These are phyloP conservation scores for Drosophila suboccidentalis DNA, from an alignment of 2,888 invertebrate genomes.

Conservation along the genomic window DNA sequence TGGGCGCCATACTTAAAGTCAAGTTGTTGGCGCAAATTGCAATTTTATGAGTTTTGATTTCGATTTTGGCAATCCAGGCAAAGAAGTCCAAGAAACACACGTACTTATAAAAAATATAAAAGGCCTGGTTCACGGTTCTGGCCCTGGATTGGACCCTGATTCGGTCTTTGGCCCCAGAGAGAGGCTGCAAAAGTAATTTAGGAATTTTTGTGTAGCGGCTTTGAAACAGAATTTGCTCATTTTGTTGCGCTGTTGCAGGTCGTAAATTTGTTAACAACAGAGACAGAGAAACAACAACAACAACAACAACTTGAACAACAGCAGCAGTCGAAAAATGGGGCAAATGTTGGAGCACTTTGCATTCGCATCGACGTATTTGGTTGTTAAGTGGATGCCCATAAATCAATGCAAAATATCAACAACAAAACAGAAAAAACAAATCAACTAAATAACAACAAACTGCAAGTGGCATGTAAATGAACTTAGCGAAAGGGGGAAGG, in stretches of 20 bases:
- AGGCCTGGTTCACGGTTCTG: constrained; percentile 9
- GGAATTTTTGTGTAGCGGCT: constrained; percentile 42
- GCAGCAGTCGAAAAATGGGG: constrained; percentile 14
- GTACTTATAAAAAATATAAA: constrained; percentile 23
- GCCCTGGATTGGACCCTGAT: constrained; percentile 17
- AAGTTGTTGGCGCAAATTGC: constrained; percentile 72
- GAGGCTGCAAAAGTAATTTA: constrained; percentile 63
- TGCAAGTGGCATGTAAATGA: constrained; percentile 29
- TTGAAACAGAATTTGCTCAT: constrained; percentile 45
- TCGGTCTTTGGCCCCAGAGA: constrained; percentile 12
- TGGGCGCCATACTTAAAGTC: constrained; percentile 46
- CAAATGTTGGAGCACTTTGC: constrained; percentile 20
- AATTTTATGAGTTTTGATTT: constrained; percentile 79
- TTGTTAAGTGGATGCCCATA: constrained; percentile 55
- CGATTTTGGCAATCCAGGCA: constrained; percentile 56
- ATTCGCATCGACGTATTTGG: constrained; percentile 41
- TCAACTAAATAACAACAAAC: constrained; percentile 35
- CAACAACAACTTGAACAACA: background rate
- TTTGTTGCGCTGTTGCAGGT: constrained; percentile 50
- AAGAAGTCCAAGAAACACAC: constrained; percentile 11
- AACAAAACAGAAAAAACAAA: constrained; percentile 11
- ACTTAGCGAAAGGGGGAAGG: background rate
- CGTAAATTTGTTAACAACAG: constrained; percentile 36
- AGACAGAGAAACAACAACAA: background rate
- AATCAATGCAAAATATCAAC: constrained; percentile 57